A percentile compares a stretch with the other conserved stretches of the same genome.
Evolutionary conservation across 1,140 invertebrate genomes (phyloP).

Genomic region (Drosophila malerkotliana): DNA sequence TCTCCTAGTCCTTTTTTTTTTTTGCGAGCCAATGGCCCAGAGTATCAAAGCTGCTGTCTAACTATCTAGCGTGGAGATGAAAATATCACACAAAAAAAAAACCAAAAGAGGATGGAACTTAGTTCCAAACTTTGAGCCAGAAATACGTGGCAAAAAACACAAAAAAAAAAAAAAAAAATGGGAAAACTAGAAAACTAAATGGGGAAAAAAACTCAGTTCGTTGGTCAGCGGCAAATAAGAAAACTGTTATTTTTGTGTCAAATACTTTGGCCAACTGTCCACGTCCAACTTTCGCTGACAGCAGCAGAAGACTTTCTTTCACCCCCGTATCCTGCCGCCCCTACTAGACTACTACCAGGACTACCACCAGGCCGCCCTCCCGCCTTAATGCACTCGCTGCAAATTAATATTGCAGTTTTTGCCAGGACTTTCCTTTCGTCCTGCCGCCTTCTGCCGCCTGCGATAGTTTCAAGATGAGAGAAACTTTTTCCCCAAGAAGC

Average conservation of each 20-base stretch:
- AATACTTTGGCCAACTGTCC: slow-evolving; percentile 80
- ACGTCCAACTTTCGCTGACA: slow-evolving; percentile 80
- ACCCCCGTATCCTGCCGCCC: slow-evolving; percentile 8
- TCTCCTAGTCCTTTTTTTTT: background rate
- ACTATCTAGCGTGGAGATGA: slow-evolving; percentile 25
- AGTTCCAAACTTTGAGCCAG: slow-evolving; percentile 44
- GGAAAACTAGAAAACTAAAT: slow-evolving; percentile 26
- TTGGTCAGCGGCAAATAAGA: slow-evolving; percentile 60
- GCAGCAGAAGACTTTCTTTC: slow-evolving; percentile 55
- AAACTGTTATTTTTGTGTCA: slow-evolving; percentile 82
- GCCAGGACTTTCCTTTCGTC: slow-evolving; percentile 6
- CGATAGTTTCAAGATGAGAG: slow-evolving; percentile 49
- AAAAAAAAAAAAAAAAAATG: slow-evolving; percentile 7
- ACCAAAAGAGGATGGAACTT: slow-evolving; percentile 33
- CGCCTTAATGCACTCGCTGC: slow-evolving; percentile 77
- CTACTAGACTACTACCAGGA: background rate
- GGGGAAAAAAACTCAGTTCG: slow-evolving; percentile 48
- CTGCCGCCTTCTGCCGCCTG: background rate
- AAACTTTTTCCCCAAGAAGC: slow-evolving; percentile 62
- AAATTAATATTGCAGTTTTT: slow-evolving; percentile 80
- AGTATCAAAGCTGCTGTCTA: slow-evolving; percentile 41
- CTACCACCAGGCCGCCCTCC: background rate
- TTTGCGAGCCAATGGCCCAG: slow-evolving; percentile 6
- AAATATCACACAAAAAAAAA: slow-evolving; percentile 12
- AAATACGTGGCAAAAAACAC: slow-evolving; percentile 44